Base-by-base conservation (phyloP, 2,888 invertebrate genomes). In the Volucella zonaria region DNA sequence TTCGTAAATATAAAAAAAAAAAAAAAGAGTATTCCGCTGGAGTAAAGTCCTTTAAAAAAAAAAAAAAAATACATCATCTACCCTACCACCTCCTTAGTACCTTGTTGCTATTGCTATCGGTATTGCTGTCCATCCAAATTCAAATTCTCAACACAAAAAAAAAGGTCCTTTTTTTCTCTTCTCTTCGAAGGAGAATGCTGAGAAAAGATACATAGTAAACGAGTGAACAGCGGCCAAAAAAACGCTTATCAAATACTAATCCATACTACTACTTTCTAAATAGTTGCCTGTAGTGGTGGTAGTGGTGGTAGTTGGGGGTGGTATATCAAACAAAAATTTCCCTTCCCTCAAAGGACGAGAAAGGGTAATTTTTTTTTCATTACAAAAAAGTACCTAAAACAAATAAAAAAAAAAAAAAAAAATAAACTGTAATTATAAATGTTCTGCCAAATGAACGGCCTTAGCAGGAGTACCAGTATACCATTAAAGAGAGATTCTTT, bases 361-460 rank as follows among this genome's bases (percentile, higher is more conserved):
- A 68, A 43, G 80, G 80, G 71, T 71, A 73, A 15, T 68, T 40
- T 51, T 49, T 51, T 31, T 47, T 49, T 52, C 38, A 42, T 67
- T 68, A 78, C 78, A 47, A 59, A 62, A 52, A 40, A 15, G n/a
- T 40, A 6, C n/a, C n/a, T n/a, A n/a, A n/a, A n/a, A n/a, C n/a
- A 18, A 18, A 18, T 1, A 18, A 18, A 18, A 18, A 18, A 18
- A 18, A 18, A 1, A 38, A 52, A 58, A 64, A 45, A 73, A 66
- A 74, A 76, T 59, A 62, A 71, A 78, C 45, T 82, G 64, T 86
- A 70, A 82, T 86, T 82, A 82, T 67, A 79, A 86, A 82, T 82
- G 79, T 82, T 74, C 75, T 81, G 70, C 70, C 40, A 71, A 81
- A 76, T 66, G 81, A 75, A 70, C 64, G 59, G 62, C 66, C 76